Evolutionary conservation across 2,888 invertebrate species (phyloP), one percentile per base, ranked within the genome.

Genomic region (Erpobdella octoculata): DNA sequence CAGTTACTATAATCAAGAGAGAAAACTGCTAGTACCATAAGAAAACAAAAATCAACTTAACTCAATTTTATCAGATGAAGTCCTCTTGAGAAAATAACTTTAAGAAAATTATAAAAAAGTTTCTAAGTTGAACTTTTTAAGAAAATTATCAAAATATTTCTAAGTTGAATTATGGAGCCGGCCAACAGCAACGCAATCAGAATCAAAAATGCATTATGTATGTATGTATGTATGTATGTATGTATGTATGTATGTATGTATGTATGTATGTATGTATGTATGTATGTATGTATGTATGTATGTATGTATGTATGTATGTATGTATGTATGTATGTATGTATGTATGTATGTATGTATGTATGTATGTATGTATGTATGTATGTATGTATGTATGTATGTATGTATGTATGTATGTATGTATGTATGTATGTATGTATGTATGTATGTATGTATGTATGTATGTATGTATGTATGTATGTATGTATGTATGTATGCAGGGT

Each of bases 351-450:
- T 64, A 31, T 64, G 64, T 12, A 12, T 64, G 64, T 64, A 8
- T 64, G 28, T 64, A 8, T 31, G 28, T 31, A 9, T 71, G 66
- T 68, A 68, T 71, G 53, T 68, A 69, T 71, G 53, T 68, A 68
- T 71, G 53, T 68, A 69, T 71, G 53, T 68, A 68, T 71, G 31
- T 68, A 70, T 72, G 48, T 70, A 38, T 72, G 48, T 70, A 38
- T 72, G 36, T 70, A 61, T 72, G 41, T 70, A 53, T 72, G 36
- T 68, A 53, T 41, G 66, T 66, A 6, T 66, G 53, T 66, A 37
- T 70, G 71, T 64, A 36, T 62, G 62, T 62, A 36, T 70, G 64
- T 64, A 36, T 70, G 64, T 62, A 36, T 61, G 64, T 64, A 36
- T 64, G 64, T 41, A 36, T 71, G 71, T 46, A 38, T 71, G 71